Evolutionary conservation across 2,888 invertebrate species (phyloP), one percentile per base, ranked within the genome.

Genomic region (Patella ulyssiponensis): DNA sequence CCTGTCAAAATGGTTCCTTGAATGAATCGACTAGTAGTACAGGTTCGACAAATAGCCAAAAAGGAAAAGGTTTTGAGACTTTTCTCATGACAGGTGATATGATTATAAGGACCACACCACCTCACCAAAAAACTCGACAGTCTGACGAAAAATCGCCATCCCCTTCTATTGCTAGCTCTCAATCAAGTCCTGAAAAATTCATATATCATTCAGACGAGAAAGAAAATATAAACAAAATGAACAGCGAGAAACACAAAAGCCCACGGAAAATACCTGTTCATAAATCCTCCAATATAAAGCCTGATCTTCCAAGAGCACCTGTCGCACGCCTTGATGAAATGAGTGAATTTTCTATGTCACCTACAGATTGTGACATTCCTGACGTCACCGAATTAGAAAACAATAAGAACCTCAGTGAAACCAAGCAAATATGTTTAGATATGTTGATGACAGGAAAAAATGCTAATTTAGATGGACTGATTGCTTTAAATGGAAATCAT

Each of bases 11-110:
- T 64, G 64, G 64, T 23, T 64, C 64, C 14, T 14, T 71, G n/a
- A 56, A 72, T 53, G 56, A 69, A 23, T 51, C 56, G 15, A 20
- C 71, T 27, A 33, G 58, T 74, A 69, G 74, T 78, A 53, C 76
- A 76, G 53, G 80, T 79, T 33, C 78, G 76, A 53, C 82, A 79
- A 58, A 33, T 74, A 76, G 77, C 71, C 81, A 81, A 78, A 85
- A 82, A 76, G 84, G 82, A 53, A 86, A 87, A 80, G 88, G 90
- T 51, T 91, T 89, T 85, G 90, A 91, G 80, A 90, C 91, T 78
- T 98, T 96, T 93, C 96, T 98, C 95, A 98, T 98, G 98, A 98
- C 98, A 53, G 98, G 98, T 71, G 98, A 98, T 92, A 94, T 97
- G 90, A 98, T 98, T 92, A 94, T 98, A 86, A 97, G 97, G 93